Conservation (phyloP, 2,888 invertebrate species). For the Lasioglossum vierecki region DNA sequence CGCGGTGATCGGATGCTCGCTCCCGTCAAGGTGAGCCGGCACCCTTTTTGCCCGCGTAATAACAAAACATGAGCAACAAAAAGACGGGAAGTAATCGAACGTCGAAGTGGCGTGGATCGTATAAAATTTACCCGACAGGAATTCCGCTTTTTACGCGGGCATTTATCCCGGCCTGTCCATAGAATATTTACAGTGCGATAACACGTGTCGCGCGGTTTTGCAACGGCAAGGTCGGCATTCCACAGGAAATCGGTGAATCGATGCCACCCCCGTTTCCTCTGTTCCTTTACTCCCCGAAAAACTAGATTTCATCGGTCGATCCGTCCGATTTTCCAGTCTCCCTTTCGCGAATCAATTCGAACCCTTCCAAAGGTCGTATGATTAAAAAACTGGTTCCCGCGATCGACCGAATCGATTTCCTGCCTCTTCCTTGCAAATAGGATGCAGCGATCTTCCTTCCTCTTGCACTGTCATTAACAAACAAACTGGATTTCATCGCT, state of each 20-base stretch:
- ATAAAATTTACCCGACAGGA: slow-evolving; percentile 16
- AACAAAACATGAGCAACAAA: slow-evolving; percentile 2
- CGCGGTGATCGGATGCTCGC: slow-evolving; percentile 11
- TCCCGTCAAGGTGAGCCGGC: slow-evolving; percentile 16
- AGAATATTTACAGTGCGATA: slow-evolving; percentile 31
- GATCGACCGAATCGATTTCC: neutral
- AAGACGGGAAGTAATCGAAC: slow-evolving; percentile 25
- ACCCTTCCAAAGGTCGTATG: neutral
- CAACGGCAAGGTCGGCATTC: slow-evolving; percentile 36
- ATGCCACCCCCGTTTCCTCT: slow-evolving; percentile 46
- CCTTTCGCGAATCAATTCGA: neutral
- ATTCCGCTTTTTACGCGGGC: slow-evolving; percentile 9
- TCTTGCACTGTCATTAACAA: neutral
- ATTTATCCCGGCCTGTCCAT: slow-evolving; percentile 14
- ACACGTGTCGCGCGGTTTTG: slow-evolving; percentile 32
- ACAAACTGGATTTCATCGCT: neutral
- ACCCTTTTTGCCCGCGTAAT: slow-evolving; percentile 6
- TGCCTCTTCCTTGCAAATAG: neutral
- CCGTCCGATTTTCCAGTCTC: neutral
- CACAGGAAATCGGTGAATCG: slow-evolving; percentile 52
- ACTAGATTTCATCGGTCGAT: neutral
- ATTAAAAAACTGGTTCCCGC: neutral
- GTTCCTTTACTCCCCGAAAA: neutral
- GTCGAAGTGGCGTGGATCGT: slow-evolving; percentile 18
- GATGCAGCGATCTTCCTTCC: neutral